Conservation (phyloP, 1,140 invertebrate genomes). For the Propsilocerus akamusi region DNA sequence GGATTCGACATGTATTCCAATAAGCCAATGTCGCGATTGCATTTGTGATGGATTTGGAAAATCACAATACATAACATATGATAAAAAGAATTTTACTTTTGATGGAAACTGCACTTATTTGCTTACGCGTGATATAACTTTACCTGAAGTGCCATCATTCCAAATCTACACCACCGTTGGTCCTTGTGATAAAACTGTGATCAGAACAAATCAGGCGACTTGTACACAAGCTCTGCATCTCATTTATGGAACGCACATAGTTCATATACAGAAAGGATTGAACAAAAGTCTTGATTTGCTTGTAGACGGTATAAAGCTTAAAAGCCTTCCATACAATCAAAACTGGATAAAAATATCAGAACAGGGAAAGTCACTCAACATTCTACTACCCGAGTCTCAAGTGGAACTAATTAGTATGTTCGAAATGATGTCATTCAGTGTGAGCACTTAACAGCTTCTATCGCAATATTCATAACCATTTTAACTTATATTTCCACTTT, state of each 20-base stretch:
- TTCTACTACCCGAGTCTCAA: conserved; percentile 26
- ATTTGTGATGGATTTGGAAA: conserved; percentile 48
- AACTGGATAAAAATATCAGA: conserved; percentile 30
- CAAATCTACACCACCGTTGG: conserved; percentile 40
- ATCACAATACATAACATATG: conserved; percentile 53
- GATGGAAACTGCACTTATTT: conserved; percentile 65
- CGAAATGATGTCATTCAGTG: conserved; percentile 35
- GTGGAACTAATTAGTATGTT: conserved; percentile 29
- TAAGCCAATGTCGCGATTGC: conserved; percentile 57
- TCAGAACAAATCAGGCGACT: conserved; percentile 19
- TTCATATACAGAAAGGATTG: conserved; percentile 29
- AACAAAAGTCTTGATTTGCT: conserved; percentile 10
- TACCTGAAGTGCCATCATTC: conserved; percentile 36
- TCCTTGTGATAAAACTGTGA: conserved; percentile 25
- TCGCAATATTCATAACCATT: neutral
- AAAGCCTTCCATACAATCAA: conserved; percentile 27
- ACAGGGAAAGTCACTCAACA: conserved; percentile 26
- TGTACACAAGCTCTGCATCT: conserved; percentile 44
- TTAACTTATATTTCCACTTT: neutral
- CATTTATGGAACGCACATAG: conserved; percentile 38
- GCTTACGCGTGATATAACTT: conserved; percentile 38
- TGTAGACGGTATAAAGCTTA: conserved; percentile 23
- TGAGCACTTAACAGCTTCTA: conserved; percentile 24
- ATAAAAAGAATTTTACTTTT: conserved; percentile 47
- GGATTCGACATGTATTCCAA: conserved; percentile 45